Evolutionary conservation across 2,113 vertebrate species (phyloP), one percentile per base, ranked within the genome.

Genomic region (Cyrtonyx montezumae): DNA sequence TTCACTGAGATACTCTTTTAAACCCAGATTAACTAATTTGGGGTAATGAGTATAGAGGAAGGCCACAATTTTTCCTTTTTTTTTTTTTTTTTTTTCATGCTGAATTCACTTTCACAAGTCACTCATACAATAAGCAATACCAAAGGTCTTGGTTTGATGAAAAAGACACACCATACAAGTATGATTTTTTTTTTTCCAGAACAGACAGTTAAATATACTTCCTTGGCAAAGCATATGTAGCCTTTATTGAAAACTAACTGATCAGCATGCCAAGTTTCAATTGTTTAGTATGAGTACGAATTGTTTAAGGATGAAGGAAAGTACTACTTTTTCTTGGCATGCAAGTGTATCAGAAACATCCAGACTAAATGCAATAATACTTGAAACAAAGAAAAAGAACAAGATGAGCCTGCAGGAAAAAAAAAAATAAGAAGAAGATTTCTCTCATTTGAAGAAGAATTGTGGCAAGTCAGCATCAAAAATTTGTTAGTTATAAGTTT

Each of bases 311-410:
- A 82, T 84, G 80, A 90, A 93, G 75, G 61, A 86, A 90, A 90
- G 16, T 53, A 87, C 80, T 85, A 74, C 34, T 67, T 94, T 74
- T 80, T 83, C 68, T 91, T 95, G 85, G 73, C 85, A 25, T 76
- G 18, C 9, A 14, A 76, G 13, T 92, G 9, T 69, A 95, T 94
- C 65, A 79, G 90, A 90, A 96, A 90, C 43, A 88, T 93, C 85
- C 89, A 86, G 74, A 75, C 80, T 93, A 93, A 95, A 96, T 91
- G 76, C 79, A 96, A 91, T 97, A 87, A 88, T 88, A 76, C 42
- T 11, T 63, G 42, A 90, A 94, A 85, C 28, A 70, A 25, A 49
- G 32, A 67, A 48, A 59, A 17, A 49, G 32, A 67, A 48, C 55
- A 17, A 90, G 89, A 48, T 8, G 11, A 76, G 36, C 58, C 30